Base-by-base conservation (phyloP, 2,888 invertebrate genomes). In the Acanthosepion pharaonis region DNA sequence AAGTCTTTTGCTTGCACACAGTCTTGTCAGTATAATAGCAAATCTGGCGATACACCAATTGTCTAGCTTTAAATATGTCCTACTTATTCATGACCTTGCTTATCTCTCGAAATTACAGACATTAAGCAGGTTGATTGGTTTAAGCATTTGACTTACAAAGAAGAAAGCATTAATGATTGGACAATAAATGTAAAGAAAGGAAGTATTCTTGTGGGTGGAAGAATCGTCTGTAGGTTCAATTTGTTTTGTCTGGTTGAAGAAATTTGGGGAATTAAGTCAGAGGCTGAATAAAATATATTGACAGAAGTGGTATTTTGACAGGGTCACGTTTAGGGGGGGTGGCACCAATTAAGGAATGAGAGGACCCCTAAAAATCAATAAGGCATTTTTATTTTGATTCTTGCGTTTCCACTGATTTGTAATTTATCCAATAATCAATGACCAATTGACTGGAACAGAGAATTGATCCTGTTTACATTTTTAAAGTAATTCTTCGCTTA, bases 231-330 rank as follows among this genome's bases (percentile, higher is more conserved):
- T 9, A 78, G n/a, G n/a, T 78, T 78, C 78, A n/a, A 78, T n/a
- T 78, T 59, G 59, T 59, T 59, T 59, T 59, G 59, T 59, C 59
- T 59, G 59, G 5, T 59, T 78, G 78, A n/a, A 78, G n/a, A 15
- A 78, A 78, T 78, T n/a, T n/a, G n/a, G 78, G 9, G 78, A 78
- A n/a, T n/a, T 3, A 78, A 78, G 28, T 78, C 78, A 78, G 6
- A 9, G 28, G 78, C 5, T n/a, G 78, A 78, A 78, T n/a, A n/a
- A 78, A n/a, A 78, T n/a, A 15, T 78, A 78, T 78, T 78, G 78
- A 78, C 78, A 78, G 78, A n/a, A 78, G n/a, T n/a, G n/a, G 78
- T 78, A 78, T 78, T n/a, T 78, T 78, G n/a, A n/a, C 78, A 11
- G 78, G 78, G 78, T 78, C 28, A n/a, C 18, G n/a, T 78, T 78